Conservation (phyloP, 2,797 vertebrate genomes). For the Notamacropus eugenii region DNA sequence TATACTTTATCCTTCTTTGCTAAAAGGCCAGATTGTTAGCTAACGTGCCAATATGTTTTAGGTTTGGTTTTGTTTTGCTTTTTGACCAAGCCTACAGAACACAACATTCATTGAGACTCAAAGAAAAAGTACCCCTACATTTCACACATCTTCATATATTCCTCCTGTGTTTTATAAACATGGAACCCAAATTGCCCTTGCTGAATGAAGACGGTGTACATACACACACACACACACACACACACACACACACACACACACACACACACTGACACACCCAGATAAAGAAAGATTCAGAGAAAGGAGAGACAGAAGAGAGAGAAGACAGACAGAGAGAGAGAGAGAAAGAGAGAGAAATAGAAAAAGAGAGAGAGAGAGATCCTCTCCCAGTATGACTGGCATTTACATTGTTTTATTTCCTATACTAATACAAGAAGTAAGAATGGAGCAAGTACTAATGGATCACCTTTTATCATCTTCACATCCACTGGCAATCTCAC, state of each 20-base stretch:
- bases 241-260: background rate
- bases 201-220: background rate
- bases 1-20: background rate
- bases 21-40: background rate
- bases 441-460: too few species aligned
- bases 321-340: too few species aligned
- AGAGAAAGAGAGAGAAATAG: too few species aligned
- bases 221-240: too few species aligned
- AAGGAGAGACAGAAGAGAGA: background rate
- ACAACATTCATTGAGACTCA: background rate
- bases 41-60: background rate
- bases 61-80: accelerated
- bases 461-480: too few species aligned
- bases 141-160: background rate
- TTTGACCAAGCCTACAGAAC: background rate
- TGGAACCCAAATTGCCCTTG: background rate
- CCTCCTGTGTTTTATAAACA: background rate
- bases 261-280: too few species aligned
- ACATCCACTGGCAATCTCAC: too few species aligned
- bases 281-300: background rate
- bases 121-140: background rate
- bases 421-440: too few species aligned
- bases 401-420: too few species aligned
- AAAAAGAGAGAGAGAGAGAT: too few species aligned
- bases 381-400: too few species aligned